phyloP scores from a whole-genome alignment of 2,113 vertebrate species.

The Nibea albiflora region DNA sequence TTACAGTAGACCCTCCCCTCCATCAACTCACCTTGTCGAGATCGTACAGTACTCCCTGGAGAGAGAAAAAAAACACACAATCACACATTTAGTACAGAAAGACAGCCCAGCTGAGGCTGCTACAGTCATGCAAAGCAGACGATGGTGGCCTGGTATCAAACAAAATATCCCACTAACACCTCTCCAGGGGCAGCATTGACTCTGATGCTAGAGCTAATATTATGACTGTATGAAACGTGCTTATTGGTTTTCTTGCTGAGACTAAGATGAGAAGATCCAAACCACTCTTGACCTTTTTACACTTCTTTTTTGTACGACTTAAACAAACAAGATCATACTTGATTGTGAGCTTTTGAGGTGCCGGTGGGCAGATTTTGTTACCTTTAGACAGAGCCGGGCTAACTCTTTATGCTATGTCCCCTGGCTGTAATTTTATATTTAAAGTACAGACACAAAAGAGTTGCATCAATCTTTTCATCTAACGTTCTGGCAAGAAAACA shows the following conservation, averaged over 20 bases:
- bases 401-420: background rate
- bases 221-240: too few species aligned
- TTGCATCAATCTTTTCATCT: background rate
- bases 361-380: background rate
- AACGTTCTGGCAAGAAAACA: background rate
- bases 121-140: conserved; percentile 34
- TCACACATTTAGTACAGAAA: conserved; percentile 49
- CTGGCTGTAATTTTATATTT: background rate
- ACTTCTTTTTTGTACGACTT: too few species aligned
- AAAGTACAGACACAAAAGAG: background rate
- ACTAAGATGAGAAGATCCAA: too few species aligned
- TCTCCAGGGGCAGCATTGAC: conserved; percentile 1
- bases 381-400: background rate
- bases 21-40: conserved; percentile 93
- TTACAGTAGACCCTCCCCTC: conserved; percentile 16
- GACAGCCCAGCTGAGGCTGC: conserved; percentile 7
- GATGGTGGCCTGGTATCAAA: conserved; percentile 28
- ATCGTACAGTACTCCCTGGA: conserved; percentile 96
- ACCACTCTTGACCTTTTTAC: too few species aligned
- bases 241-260: too few species aligned
- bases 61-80: conserved; percentile 41
- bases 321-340: too few species aligned
- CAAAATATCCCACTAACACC: conserved; percentile 17
- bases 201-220: background rate
- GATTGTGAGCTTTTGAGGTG: background rate